Evolutionary conservation across 2,888 invertebrate genomes (phyloP).

Genomic region (Ormia ochracea): DNA sequence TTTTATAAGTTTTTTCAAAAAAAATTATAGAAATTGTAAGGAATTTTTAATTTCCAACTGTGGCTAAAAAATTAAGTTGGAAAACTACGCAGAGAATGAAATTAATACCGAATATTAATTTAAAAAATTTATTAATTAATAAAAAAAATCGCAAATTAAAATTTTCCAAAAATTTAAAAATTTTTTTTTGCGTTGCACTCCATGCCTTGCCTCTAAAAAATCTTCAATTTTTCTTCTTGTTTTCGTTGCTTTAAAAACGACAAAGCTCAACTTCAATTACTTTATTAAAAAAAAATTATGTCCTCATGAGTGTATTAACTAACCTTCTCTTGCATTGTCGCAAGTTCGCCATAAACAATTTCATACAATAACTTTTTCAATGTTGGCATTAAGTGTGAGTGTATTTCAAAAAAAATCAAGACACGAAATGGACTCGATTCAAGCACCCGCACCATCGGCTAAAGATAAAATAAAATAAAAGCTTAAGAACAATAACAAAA

Average conservation of each 20-base stretch:
- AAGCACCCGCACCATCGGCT: conserved; percentile 51
- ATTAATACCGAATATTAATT: no score
- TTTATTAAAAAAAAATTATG: conserved; percentile 55
- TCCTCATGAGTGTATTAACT: not conserved
- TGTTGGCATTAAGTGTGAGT: conserved; percentile 8
- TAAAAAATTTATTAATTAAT: no score
- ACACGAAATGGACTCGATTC: conserved; percentile 1
- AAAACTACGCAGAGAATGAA: no score
- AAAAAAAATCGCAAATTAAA: no score
- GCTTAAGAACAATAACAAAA: conserved; percentile 43
- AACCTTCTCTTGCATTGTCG: conserved; percentile 15
- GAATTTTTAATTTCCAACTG: no score
- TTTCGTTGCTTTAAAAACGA: conserved; percentile 22
- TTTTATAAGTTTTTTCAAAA: no score
- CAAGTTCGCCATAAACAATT: conserved; percentile 25
- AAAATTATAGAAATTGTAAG: no score
- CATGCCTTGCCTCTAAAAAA: conserved; percentile 2
- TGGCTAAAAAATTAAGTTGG: no score
- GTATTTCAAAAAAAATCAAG: not conserved
- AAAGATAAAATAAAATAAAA: conserved; percentile 41
- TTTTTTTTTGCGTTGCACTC: not conserved
- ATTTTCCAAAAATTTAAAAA: no score
- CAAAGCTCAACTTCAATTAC: conserved; percentile 56
- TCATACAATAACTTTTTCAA: not conserved
- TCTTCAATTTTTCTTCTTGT: not conserved